Percentiles rank a stretch among this genome's conserved stretches.
Evolutionary conservation across 2,888 invertebrate species (phyloP).

Genomic region (Xanthorhoe spadicearia): DNA sequence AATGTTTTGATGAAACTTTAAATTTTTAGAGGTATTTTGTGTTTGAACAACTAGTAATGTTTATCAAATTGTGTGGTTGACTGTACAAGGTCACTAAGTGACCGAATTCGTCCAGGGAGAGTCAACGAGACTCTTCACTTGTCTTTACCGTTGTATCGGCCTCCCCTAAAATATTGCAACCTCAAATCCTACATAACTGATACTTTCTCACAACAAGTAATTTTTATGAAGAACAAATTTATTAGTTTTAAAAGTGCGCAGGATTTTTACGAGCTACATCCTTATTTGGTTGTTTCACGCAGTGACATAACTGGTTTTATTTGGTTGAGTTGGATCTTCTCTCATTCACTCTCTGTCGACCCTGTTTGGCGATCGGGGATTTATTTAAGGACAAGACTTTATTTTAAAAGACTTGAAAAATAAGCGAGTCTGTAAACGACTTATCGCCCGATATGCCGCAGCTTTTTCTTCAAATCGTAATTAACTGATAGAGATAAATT

Average conservation of each 20-base stretch:
- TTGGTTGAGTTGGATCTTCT: background rate
- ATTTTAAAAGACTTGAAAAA: too few relatives aligned
- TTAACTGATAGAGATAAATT: too few relatives aligned
- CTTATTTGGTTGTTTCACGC: constrained; percentile 14
- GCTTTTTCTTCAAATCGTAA: too few relatives aligned
- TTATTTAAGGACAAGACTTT: background rate
- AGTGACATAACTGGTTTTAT: background rate
- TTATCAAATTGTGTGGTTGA: background rate
- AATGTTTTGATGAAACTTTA: background rate
- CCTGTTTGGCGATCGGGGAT: background rate
- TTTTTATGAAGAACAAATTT: constrained; percentile 51
- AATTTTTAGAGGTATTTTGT: background rate
- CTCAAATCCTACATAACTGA: constrained; percentile 73
- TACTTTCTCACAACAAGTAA: constrained; percentile 65
- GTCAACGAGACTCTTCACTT: constrained; percentile 49
- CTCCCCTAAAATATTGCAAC: constrained; percentile 75
- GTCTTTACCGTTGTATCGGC: constrained; percentile 68
- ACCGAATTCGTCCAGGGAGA: constrained; percentile 47
- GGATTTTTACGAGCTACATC: constrained; percentile 23
- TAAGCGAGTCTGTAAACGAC: too few relatives aligned
- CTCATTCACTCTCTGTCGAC: background rate
- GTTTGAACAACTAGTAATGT: background rate
- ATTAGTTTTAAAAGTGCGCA: constrained; percentile 35
- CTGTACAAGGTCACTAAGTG: constrained; percentile 30
- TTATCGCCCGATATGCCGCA: too few relatives aligned